Base-by-base conservation (phyloP, 2,113 vertebrate genomes). In the Gymnocephalus cernua region DNA sequence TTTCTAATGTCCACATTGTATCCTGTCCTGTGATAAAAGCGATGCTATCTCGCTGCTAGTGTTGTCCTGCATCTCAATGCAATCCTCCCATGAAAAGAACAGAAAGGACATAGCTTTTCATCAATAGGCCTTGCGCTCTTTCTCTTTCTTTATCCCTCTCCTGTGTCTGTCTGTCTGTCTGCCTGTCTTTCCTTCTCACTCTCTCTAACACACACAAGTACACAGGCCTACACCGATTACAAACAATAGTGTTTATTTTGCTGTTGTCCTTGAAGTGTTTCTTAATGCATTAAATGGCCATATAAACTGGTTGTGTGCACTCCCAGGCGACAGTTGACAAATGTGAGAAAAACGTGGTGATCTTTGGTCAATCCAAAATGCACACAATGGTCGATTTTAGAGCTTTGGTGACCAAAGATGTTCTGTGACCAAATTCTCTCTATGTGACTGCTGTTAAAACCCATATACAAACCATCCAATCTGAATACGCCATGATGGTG, bases 51-150 rank as follows among this genome's bases (percentile, higher is more conserved):
- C 16, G 14, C 57, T 21, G 75, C 84, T 15, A 38, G 82, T 80
- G 85, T 76, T 85, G 87, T 86, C 87, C 78, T 86, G 90, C 86
- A 94, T 92, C 85, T 86, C 83, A 93, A 92, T 90, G 80, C 70
- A 74, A 86, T 80, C 73, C 63, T 71, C 59, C 45, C 54, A 61
- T 79, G 50, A 71, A 77, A 82, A 81, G 65, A 82, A 71, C 35
- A 70, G 70, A 82, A 78, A 80, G 79, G 62, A 91, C 80, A 59
- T 6, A 38, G 83, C 76, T 77, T 84, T 85, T 80, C 74, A 77
- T 89, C 86, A 87, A 53, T 47, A 71, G 65, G 50, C 74, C 66
- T 73, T 19, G 1, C 6, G 4, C 61, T 74, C 38, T 59, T 62
- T 66, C 53, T 74, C 62, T 77, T 61, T 51, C 27, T 72, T 67